A percentile compares a stretch with the other conserved stretches of the same genome.
phyloP scores from a whole-genome alignment of 1,140 invertebrate species.

The Bradysia coprophila region DNA sequence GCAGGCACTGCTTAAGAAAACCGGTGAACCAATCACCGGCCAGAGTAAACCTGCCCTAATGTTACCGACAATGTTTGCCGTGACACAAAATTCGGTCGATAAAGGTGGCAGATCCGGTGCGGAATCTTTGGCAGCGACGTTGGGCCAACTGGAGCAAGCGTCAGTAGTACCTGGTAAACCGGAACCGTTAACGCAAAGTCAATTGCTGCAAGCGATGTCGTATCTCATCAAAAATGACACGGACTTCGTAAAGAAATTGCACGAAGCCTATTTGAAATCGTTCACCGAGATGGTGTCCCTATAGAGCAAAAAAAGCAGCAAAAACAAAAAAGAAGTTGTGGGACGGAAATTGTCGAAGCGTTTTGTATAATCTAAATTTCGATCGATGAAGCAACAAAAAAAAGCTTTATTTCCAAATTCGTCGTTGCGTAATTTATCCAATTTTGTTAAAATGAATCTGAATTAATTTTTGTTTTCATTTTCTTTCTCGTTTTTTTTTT shows the following conservation, averaged over 20 bases:
- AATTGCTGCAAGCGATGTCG: constrained; percentile 70
- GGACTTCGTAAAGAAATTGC: constrained; percentile 69
- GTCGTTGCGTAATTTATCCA: too few relatives aligned
- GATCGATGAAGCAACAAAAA: too few relatives aligned
- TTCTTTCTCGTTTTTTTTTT: too few relatives aligned
- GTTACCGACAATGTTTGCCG: constrained; percentile 66
- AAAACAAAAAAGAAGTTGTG: too few relatives aligned
- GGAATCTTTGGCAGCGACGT: not conserved
- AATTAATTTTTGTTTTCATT: too few relatives aligned
- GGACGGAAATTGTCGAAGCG: too few relatives aligned
- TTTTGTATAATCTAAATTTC: too few relatives aligned
- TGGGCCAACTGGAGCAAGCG: not conserved
- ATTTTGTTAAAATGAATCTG: too few relatives aligned
- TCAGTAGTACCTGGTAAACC: constrained; percentile 14
- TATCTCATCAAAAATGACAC: constrained; percentile 74
- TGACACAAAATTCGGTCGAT: constrained; percentile 24
- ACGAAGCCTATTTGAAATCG: constrained; percentile 77
- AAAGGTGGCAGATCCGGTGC: constrained; percentile 3
- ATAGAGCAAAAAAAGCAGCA: too few relatives aligned
- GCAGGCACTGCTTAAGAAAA: constrained; percentile 1
- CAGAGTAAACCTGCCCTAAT: constrained; percentile 46
- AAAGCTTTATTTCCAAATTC: too few relatives aligned
- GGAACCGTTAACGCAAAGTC: constrained; percentile 66
- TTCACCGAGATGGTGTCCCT: constrained; percentile 49
- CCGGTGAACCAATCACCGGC: constrained; percentile 11